A percentile compares a stretch with the other conserved stretches of the same genome.
Evolutionary conservation across 2,888 invertebrate genomes (phyloP).

Genomic region (Poecilobothrus nobilitatus): DNA sequence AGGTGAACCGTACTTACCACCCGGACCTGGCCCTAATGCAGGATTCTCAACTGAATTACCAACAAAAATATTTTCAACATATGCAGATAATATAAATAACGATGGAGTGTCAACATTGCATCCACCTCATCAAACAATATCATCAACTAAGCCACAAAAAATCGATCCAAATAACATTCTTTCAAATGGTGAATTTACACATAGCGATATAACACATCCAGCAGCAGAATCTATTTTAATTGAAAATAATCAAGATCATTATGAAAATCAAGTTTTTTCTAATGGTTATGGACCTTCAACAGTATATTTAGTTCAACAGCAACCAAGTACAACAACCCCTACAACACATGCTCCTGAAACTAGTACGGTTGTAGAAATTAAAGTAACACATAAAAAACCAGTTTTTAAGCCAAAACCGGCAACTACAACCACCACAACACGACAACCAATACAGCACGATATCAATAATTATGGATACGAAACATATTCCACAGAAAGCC

Average conservation of each 20-base stretch:
- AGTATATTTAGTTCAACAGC: conserved; percentile 29
- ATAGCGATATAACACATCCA: conserved; percentile 53
- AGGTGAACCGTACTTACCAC: conserved; percentile 21
- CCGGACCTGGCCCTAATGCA: conserved; percentile 27
- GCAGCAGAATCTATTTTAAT: conserved; percentile 56
- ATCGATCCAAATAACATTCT: conserved; percentile 24
- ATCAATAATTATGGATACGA: conserved; percentile 37
- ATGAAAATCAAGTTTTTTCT: conserved; percentile 31
- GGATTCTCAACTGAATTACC: conserved; percentile 38
- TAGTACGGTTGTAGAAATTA: conserved; percentile 34
- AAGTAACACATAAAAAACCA: conserved; percentile 45
- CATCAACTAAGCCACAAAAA: conserved; percentile 17
- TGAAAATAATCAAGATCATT: conserved; percentile 46
- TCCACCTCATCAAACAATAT: conserved; percentile 15
- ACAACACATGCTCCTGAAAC: conserved; percentile 32
- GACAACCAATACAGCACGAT: conserved; percentile 48
- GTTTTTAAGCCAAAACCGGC: conserved; percentile 50
- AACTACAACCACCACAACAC: conserved; percentile 31
- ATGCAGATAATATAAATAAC: conserved; percentile 22
- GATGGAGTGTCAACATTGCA: conserved; percentile 17
- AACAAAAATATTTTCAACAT: conserved; percentile 32
- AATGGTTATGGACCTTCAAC: conserved; percentile 48
- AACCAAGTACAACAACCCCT: conserved; percentile 36
- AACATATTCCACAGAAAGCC: conserved; percentile 26
- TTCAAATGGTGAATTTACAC: conserved; percentile 45